phyloP scores from a whole-genome alignment of 2,797 vertebrate species.

The Aphelocoma californica region DNA sequence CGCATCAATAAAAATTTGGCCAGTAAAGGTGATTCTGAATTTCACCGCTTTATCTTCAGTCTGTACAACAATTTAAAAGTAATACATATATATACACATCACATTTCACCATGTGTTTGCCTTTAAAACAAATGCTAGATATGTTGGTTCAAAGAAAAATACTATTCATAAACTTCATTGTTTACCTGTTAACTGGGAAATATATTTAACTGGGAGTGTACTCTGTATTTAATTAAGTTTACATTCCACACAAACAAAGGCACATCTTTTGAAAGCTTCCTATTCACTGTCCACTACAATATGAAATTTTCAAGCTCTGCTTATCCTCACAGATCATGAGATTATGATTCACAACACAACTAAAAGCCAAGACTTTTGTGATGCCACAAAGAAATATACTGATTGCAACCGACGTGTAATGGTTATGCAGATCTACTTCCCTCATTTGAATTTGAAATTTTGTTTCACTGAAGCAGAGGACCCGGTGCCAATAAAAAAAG shows the following conservation, averaged over 20 bases:
- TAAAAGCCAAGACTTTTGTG: background rate
- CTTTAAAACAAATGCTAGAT: background rate
- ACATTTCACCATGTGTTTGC: background rate
- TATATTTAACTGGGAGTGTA: background rate
- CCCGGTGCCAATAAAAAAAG: background rate
- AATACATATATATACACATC: rapidly evolving
- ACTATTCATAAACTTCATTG: background rate
- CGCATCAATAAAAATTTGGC: background rate
- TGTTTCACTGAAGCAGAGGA: background rate
- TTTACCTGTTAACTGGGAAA: background rate
- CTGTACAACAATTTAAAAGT: background rate
- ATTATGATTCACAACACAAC: slow-evolving; percentile 24
- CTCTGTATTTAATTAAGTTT: background rate
- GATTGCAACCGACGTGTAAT: background rate
- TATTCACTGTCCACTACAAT: background rate
- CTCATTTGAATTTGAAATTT: slow-evolving; percentile 4
- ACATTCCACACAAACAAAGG: background rate
- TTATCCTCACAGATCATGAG: background rate
- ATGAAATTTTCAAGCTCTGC: background rate
- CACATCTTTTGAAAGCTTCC: background rate
- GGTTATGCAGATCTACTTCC: background rate
- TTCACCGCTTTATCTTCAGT: background rate
- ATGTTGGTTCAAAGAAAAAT: background rate
- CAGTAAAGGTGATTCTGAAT: background rate
- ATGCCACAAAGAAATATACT: background rate